Base-by-base conservation (phyloP, 2,888 invertebrate species). In the Tetanocera ferruginea region DNA sequence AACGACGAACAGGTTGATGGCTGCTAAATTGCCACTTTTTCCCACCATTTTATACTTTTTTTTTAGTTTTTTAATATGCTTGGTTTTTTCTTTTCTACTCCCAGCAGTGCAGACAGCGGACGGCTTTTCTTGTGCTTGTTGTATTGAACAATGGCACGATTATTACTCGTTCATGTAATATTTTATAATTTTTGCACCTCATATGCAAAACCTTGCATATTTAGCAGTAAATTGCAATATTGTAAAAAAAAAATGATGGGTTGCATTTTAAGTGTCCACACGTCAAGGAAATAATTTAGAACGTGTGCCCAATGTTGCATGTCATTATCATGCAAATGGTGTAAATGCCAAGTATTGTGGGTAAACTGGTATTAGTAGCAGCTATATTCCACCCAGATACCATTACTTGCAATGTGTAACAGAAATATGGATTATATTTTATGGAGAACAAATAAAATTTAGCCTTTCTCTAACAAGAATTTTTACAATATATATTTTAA, bases 181-280 rank as follows among this genome's bases (percentile, higher is more conserved):
- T 67, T 74, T 67, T 52, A 62, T 49, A 52, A 75, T 75, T 66
- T 69, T 66, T 57, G 67, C 75, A 52, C 52, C 31, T 74, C 51
- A 19, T 17, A 49, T 64, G 49, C 62, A 62, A 64, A 8, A 74
- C 51, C 9, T 25, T 74, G 74, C 75, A 67, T 67, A 55, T 75
- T 75, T 75, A 75, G 75, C 75, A 55, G 52, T 11, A 55, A 75
- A 75, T 75, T 66, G 34, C 66, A 55, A 67, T 34, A 75, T 23
- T 31, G 51, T 64, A 31, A 52, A 37, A 55, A 49, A 71, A 55
- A 52, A 31, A 31, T 66, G 37, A 34, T 67, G 17, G 25, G 72
- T 11, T 3, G 19, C 49, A 23, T 34, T 43, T 43, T n/a, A 64
- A 25, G 43, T 5, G 23, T 49, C 6, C 28, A 49, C 34, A n/a